A percentile compares a stretch with the other conserved stretches of the same genome.
Conservation (phyloP, 2,113 vertebrate genomes). For the Xenopus borealis region DNA sequence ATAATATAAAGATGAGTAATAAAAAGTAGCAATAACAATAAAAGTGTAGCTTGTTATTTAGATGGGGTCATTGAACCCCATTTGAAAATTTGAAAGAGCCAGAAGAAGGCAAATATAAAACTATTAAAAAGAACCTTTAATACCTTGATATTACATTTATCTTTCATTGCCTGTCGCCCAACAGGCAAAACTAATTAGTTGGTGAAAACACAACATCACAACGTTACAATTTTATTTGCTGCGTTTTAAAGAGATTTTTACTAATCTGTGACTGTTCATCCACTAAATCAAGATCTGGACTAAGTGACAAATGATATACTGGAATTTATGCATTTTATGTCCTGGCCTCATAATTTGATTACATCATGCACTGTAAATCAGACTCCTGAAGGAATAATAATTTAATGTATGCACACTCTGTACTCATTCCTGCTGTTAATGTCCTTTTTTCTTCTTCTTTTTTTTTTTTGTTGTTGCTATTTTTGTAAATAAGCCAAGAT, state of each 20-base stretch:
- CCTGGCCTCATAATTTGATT: slow-evolving; percentile 22
- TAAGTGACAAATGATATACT: not conserved
- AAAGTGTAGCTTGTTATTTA: too few relatives aligned
- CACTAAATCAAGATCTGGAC: not conserved
- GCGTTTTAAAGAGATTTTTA: not conserved
- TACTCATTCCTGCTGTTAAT: not conserved
- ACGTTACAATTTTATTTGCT: not conserved
- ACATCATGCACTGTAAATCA: slow-evolving; percentile 19
- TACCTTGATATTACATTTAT: too few relatives aligned
- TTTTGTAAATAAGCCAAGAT: slow-evolving; percentile 27
- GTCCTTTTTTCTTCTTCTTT: not conserved
- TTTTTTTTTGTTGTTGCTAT: not conserved
- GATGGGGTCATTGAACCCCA: too few relatives aligned
- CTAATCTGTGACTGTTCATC: not conserved
- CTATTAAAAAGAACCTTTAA: too few relatives aligned
- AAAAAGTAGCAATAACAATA: too few relatives aligned
- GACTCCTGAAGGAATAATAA: slow-evolving; percentile 3
- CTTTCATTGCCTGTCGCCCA: too few relatives aligned
- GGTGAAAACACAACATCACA: not conserved
- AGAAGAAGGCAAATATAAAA: too few relatives aligned
- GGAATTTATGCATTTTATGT: not conserved
- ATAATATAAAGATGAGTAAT: too few relatives aligned
- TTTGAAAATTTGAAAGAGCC: too few relatives aligned
- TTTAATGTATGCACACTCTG: slow-evolving; percentile 2
- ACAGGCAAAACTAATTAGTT: not conserved